Base-by-base conservation (phyloP, 2,888 invertebrate species). In the Alentia gelatinosa region DNA sequence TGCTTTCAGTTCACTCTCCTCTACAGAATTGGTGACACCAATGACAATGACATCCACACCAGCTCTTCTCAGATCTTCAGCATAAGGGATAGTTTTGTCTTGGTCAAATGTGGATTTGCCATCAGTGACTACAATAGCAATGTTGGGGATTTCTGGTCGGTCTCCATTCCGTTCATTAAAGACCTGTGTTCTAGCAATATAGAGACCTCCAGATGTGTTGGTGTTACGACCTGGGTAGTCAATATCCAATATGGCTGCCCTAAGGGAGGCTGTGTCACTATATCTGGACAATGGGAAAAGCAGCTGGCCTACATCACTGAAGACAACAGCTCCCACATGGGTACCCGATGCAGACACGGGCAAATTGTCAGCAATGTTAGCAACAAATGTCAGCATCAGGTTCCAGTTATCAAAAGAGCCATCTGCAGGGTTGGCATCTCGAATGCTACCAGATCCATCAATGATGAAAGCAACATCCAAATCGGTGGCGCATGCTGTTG, bases 371-470 rank as follows among this genome's bases (percentile, higher is more conserved):
- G 30, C 35, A 35, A 68, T 47, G 35, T 90, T 42, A 30, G 42
- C 47, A 5, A 92, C 50, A 56, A 92, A 68, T 26, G 35, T 39
- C 1, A 50, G 47, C 50, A 92, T 42, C 35, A 92, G 90, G 0
- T 56, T 35, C 90, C 90, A 90, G 47, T 90, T 90, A 63, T 84
- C 88, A 84, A 26, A 89, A 83, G 88, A 88, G 23, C 35, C 33
- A 39, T 91, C 91, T 37, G 56, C n/a, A 23, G 91, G 91, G 47
- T 91, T 91, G 9, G 40, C 33, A 47, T 90, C 90, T 23, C 84
- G 35, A 56, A 92, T 92, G 68, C 92, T 92, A 12, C 92, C 92
- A 0, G 91, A 91, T 84, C 91, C 91, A 68, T 92, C 92, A 23
- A 92, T 50, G n/a, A 92, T 89, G 79, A 92, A 91, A 26, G 23